Evolutionary conservation across 2,888 invertebrate genomes (phyloP), one percentile per base, ranked within the genome.

Genomic region (Torymus texanus): DNA sequence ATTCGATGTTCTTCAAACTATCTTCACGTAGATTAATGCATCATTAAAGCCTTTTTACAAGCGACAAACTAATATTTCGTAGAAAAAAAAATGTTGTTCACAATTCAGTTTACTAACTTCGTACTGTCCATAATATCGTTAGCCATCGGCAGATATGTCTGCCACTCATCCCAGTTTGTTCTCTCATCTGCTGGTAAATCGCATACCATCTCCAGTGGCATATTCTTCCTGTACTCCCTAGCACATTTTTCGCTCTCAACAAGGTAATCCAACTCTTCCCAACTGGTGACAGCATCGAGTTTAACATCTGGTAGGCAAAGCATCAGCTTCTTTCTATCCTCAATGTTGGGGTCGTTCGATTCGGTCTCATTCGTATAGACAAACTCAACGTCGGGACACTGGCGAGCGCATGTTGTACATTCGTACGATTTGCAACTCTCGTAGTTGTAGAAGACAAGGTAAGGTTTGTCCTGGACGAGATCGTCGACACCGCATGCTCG

Each of bases 361-460:
- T 21, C 21, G 1, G 21, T 21, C 4, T 41, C 16, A 0, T n/a
- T n/a, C 4, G 29, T 16, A 50, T 67, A 78, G 12, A 11, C 18
- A 51, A 78, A 78, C 21, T 41, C n/a, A 0, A 1, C 13, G 0
- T 41, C 12, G 0, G 78, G 78, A 14, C 78, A 78, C 41, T 53
- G n/a, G 0, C 29, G 0, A 0, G 12, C 21, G 12, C 78, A 79
- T 5, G 63, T 14, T 16, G 53, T 41, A 24, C 73, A 78, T 0
- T 66, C 8, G 14, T 18, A 11, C 8, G 4, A 1, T 10, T 12
- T 2, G 29, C 68, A 79, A 2, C 0, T 56, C 0, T 55, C 53
- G 0, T n/a, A 0, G 56, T 78, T 51, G 88, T 97, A 97, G 90
- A 96, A 97, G 85, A 96, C 93, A 18, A 97, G 91, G 88, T 94